Evolutionary conservation across 2,797 vertebrate genomes (phyloP), one percentile per base, ranked within the genome.

Genomic region (Phalanger gymnotis): DNA sequence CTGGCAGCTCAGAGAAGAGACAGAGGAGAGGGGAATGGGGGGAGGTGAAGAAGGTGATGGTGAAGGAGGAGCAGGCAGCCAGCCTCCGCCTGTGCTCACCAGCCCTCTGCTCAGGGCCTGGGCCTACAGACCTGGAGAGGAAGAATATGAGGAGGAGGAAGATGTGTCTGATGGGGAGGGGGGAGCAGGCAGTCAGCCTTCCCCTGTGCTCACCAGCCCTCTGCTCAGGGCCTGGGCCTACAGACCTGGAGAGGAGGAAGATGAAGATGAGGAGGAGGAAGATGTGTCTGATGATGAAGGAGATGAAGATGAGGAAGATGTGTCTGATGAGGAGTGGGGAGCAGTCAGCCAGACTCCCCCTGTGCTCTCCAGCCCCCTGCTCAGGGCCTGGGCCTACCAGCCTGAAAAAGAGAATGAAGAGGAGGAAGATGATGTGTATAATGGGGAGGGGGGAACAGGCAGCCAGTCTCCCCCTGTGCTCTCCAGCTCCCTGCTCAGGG

Each of bases 401-500:
- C 92, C 92, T 13, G 92, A 53, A 30, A 53, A 81, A 12, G 92
- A 93, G 0, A 5, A 61, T 0, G 56, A 91, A 19, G 53, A 56
- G 51, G 90, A 92, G 5, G 94, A 87, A 40, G 95, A 13, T 93
- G 95, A 13, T 93, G 51, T 89, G 54, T 55, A 55, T 61, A 2
- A 22, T 52, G 34, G 14, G n/a, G 34, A 54, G 51, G 47, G 47
- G 2, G 57, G 25, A 10, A 55, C 53, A 73, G 92, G 53, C 90
- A 93, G 34, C 2, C 58, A 11, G 90, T 51, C 34, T 6, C 5
- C 53, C 5, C 40, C 58, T 47, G 9, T n/a, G 28, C 47, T 87
- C 95, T 91, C n/a, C 34, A 95, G 92, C 51, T 22, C 97, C 53
- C 22, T 87, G 0, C 89, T 96, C 89, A n/a, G 96, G 19, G 95